phyloP scores from a whole-genome alignment of 2,888 invertebrate genomes.

The Celastrina argiolus region DNA sequence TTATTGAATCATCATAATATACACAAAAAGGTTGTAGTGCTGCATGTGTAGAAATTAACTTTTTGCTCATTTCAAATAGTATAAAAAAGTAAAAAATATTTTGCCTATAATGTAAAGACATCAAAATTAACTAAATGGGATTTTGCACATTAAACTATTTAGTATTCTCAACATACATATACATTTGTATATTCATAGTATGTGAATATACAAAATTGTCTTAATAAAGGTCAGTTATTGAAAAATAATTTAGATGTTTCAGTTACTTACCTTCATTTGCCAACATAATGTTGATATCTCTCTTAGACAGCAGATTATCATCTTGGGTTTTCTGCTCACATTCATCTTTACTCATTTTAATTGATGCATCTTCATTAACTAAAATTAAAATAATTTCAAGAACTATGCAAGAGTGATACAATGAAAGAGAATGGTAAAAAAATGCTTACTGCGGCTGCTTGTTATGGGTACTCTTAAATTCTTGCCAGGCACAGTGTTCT shows the following conservation, averaged over 20 bases:
- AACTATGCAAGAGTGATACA: not conserved
- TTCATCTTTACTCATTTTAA: not conserved
- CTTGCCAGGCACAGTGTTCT: conserved; percentile 38
- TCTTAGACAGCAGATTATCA: conserved; percentile 23
- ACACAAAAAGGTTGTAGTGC: not conserved
- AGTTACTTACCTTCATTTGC: conserved; percentile 47
- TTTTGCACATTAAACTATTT: too few species aligned
- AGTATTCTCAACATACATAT: too few species aligned
- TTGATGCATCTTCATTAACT: not conserved
- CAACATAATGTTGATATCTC: conserved; percentile 39
- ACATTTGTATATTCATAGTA: too few species aligned
- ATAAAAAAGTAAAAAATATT: too few species aligned
- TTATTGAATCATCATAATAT: not conserved
- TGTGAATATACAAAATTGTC: too few species aligned
- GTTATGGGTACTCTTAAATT: conserved; percentile 31
- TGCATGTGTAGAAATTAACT: not conserved
- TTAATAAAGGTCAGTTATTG: too few species aligned
- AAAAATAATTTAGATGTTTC: not conserved
- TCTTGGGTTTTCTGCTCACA: conserved; percentile 13
- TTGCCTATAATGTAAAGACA: too few species aligned
- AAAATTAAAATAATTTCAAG: not conserved
- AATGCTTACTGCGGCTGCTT: conserved; percentile 8
- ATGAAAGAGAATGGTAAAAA: not conserved
- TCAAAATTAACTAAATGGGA: too few species aligned
- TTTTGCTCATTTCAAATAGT: too few species aligned